A percentile compares a stretch with the other conserved stretches of the same genome.
These are phyloP conservation scores for Diplolepis rosae DNA, from an alignment of 2,888 invertebrate genomes.

Conservation along the genomic window DNA sequence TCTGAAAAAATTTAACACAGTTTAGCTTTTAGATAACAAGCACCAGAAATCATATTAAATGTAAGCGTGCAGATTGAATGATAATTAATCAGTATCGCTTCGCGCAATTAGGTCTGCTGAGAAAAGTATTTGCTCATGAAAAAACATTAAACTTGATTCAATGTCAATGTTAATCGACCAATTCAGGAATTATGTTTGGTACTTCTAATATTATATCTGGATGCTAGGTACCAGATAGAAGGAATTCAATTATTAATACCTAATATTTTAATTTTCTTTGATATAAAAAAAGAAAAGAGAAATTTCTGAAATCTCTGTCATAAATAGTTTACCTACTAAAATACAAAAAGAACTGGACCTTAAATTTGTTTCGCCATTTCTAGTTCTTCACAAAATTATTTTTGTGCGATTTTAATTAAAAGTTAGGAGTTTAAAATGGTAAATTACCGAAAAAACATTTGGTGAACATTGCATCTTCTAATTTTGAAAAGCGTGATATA, in stretches of 20 bases:
- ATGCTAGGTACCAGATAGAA: conserved; percentile 28
- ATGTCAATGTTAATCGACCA: conserved; percentile 11
- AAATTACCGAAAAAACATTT: not conserved
- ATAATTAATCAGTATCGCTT: not conserved
- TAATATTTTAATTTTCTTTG: conserved; percentile 11
- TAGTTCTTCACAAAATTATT: not conserved
- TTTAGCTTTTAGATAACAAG: no score
- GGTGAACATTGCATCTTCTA: not conserved
- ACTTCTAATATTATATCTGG: conserved; percentile 19
- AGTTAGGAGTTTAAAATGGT: not conserved
- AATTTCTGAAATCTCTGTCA: not conserved
- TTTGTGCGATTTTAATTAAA: conserved; percentile 4
- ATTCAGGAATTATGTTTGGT: conserved; percentile 2
- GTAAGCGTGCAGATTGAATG: not conserved
- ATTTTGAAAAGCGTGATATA: not conserved
- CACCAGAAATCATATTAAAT: conserved; percentile 14
- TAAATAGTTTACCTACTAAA: conserved; percentile 2
- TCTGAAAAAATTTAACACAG: not conserved
- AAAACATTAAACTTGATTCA: conserved; percentile 3
- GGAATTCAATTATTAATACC: not conserved
- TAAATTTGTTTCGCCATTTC: not conserved
- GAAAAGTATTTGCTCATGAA: conserved; percentile 2
- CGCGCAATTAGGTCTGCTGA: conserved; percentile 1
- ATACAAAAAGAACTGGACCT: not conserved
- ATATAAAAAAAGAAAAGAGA: not conserved